A percentile compares a stretch with the other conserved stretches of the same genome.
Conservation (phyloP, 2,797 vertebrate species). For the Chelon labrosus region DNA sequence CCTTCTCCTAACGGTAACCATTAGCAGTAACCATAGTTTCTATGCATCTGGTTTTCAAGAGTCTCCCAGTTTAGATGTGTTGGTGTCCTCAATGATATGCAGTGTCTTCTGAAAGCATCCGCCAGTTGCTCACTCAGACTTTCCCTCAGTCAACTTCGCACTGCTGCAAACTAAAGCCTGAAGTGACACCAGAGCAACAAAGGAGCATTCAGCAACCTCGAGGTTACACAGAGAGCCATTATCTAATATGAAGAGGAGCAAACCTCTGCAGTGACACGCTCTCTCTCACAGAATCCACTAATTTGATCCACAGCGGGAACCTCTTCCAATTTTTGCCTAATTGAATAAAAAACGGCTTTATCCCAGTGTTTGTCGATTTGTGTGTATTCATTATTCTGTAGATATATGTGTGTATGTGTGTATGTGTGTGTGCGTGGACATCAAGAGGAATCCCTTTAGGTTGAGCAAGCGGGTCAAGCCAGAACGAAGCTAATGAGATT, state of each 20-base stretch:
- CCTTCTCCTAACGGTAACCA: too few relatives aligned
- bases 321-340: constrained; percentile 3
- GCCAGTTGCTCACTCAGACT: background rate
- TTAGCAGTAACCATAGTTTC: too few relatives aligned
- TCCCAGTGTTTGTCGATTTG: constrained; percentile 1
- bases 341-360: constrained; percentile 16
- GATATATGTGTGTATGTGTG: background rate
- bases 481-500: constrained; percentile 63
- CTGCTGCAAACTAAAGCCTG: constrained; percentile 17
- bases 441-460: constrained; percentile 50
- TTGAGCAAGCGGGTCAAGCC: background rate
- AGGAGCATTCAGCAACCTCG: background rate
- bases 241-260: background rate
- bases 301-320: constrained; percentile 5
- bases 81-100: too few relatives aligned
- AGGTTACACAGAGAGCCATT: constrained; percentile 7
- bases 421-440: constrained; percentile 1
- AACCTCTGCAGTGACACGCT: background rate
- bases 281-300: background rate
- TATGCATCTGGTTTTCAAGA: too few relatives aligned
- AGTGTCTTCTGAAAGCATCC: too few relatives aligned
- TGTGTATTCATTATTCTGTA: background rate
- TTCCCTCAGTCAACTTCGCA: background rate
- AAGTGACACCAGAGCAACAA: constrained; percentile 9
- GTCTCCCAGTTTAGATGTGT: too few relatives aligned